phyloP scores from a whole-genome alignment of 2,888 invertebrate species.

The Podabrus alpinus region DNA sequence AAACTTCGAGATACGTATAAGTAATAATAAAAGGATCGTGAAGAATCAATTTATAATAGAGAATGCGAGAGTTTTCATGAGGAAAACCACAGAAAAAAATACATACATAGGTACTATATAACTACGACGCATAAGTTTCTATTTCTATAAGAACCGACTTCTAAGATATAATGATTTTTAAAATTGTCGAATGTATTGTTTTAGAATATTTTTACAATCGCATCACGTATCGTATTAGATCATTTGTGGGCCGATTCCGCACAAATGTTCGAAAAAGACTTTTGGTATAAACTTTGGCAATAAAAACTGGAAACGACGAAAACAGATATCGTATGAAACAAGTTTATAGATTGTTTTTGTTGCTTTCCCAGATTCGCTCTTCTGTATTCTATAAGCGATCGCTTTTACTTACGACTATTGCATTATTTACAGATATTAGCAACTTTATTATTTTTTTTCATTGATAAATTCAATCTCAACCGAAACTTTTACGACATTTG shows the following conservation, averaged over 20 bases:
- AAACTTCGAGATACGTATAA: neutral
- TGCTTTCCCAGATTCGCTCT: conserved; percentile 26
- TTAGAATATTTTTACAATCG: conserved; percentile 35
- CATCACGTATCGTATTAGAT: conserved; percentile 47
- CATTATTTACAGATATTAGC: conserved; percentile 37
- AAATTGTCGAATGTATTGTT: conserved; percentile 21
- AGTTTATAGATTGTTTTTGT: conserved; percentile 44
- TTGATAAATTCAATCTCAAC: neutral
- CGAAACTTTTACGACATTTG: neutral
- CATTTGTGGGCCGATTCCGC: conserved; percentile 45
- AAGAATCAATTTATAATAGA: neutral
- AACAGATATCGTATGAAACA: conserved; percentile 43
- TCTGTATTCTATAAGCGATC: conserved; percentile 39
- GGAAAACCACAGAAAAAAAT: neutral
- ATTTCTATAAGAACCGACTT: neutral
- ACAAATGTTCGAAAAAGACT: conserved; percentile 42
- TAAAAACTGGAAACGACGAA: conserved; percentile 44
- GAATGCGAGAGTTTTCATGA: neutral
- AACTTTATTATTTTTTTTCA: neutral
- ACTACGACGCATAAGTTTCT: neutral
- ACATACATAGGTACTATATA: too few species aligned
- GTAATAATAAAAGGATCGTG: neutral
- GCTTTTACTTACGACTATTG: conserved; percentile 32
- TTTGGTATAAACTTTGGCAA: conserved; percentile 28
- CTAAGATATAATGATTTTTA: neutral